Evolutionary conservation across 2,113 vertebrate species (phyloP).

Genomic region (Crotalus helleri): DNA sequence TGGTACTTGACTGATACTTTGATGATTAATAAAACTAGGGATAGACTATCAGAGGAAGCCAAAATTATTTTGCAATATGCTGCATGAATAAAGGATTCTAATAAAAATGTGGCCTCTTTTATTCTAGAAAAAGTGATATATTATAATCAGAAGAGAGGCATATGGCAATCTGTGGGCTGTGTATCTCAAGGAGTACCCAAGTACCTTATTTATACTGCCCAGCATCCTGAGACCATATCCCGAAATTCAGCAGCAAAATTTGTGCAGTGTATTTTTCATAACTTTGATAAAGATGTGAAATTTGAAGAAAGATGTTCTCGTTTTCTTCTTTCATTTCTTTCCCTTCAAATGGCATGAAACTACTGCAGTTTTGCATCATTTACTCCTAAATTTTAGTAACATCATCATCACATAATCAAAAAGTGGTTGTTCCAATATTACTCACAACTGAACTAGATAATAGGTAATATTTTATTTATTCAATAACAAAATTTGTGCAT

Average conservation of each 20-base stretch:
- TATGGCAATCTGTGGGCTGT: neutral
- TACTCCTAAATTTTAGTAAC: neutral
- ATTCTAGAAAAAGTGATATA: neutral
- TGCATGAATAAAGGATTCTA: neutral
- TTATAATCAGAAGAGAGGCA: neutral
- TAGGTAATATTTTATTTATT: neutral
- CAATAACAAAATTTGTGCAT: neutral
- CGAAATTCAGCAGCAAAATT: neutral
- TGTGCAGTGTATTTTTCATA: neutral
- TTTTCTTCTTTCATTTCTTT: neutral
- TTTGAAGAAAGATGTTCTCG: neutral
- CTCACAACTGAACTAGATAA: neutral
- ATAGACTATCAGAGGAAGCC: neutral
- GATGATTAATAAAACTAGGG: neutral
- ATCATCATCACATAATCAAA: neutral
- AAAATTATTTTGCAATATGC: neutral
- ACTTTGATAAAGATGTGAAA: neutral
- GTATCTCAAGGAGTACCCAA: neutral
- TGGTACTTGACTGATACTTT: neutral
- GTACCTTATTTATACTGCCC: neutral
- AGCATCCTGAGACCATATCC: neutral
- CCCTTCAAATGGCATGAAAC: neutral
- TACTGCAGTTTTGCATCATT: neutral
- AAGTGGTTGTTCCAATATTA: neutral
- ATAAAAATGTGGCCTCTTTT: neutral